Evolutionary conservation across 2,888 invertebrate genomes (phyloP).

Genomic region (Galerucella calmariensis): DNA sequence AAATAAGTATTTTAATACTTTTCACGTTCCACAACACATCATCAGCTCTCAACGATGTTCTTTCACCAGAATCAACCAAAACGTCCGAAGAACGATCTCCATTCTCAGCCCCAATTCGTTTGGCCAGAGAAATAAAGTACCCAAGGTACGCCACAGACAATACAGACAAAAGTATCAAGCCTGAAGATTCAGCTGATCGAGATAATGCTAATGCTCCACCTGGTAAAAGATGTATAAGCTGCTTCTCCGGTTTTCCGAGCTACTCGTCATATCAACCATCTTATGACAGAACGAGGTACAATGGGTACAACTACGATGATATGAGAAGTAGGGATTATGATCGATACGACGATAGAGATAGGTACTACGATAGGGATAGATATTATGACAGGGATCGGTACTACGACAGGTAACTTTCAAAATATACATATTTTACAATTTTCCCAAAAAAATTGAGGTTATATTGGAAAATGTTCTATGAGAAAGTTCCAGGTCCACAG

Average conservation of each 20-base stretch:
- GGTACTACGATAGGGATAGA: slow-evolving; percentile 34
- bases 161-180: slow-evolving; percentile 41
- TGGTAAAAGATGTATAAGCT: slow-evolving; percentile 50
- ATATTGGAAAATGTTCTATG: no score
- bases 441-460: no score
- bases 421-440: not conserved
- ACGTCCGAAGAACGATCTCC: slow-evolving; percentile 1
- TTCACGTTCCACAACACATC: not conserved
- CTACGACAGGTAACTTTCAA: not conserved
- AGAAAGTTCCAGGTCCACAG: no score
- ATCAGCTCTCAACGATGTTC: slow-evolving; percentile 6
- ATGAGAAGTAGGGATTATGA: slow-evolving; percentile 17
- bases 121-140: slow-evolving; percentile 40
- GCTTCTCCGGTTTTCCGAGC: slow-evolving; percentile 43
- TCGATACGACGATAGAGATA: slow-evolving; percentile 39
- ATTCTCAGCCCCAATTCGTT: slow-evolving; percentile 31
- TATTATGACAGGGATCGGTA: slow-evolving; percentile 35
- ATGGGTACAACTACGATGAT: not conserved
- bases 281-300: slow-evolving; percentile 41
- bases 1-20: not conserved
- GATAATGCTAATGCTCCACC: slow-evolving; percentile 28
- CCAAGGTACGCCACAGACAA: slow-evolving; percentile 26
- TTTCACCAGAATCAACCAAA: slow-evolving; percentile 5
- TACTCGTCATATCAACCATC: slow-evolving; percentile 39
- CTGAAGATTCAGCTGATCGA: slow-evolving; percentile 41